A percentile compares a stretch with the other conserved stretches of the same genome.
phyloP scores from a whole-genome alignment of 2,797 vertebrate genomes.

The Periophthalmus magnuspinnatus region DNA sequence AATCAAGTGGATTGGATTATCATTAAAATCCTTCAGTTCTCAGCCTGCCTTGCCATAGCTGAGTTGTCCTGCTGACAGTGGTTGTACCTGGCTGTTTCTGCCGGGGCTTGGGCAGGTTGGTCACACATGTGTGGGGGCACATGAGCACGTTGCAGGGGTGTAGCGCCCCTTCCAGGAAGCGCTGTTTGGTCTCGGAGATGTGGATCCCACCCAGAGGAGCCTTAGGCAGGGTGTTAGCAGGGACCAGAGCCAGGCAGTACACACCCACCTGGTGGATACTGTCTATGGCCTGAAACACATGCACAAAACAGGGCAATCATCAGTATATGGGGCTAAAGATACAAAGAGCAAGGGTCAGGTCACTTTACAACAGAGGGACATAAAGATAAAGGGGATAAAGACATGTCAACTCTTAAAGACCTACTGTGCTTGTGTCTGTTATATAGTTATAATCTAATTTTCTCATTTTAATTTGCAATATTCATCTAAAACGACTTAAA shows the following conservation, averaged over 20 bases:
- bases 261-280: conserved; percentile 97
- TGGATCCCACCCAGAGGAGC: conserved; percentile 96
- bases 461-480: no score
- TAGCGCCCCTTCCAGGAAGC: conserved; percentile 95
- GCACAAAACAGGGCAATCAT: neutral
- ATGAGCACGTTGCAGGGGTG: conserved; percentile 98
- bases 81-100: conserved; percentile 92
- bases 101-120: conserved; percentile 95
- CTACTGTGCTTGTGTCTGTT: no score
- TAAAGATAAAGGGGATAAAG: no score
- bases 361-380: no score
- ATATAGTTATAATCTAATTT: no score
- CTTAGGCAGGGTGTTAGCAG: conserved; percentile 97
- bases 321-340: neutral
- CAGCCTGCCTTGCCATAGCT: no score
- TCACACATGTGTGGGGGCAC: conserved; percentile 98
- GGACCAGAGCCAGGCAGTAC: conserved; percentile 94
- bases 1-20: no score
- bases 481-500: no score
- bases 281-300: conserved; percentile 88
- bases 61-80: no score
- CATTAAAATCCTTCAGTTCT: no score
- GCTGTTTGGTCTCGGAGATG: conserved; percentile 96
- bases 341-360: neutral
- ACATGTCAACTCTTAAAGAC: no score